Percentiles rank a stretch among this genome's conserved stretches.
These are phyloP conservation scores for Gobionotothen gibberifrons DNA, from an alignment of 2,797 vertebrate species.

Conservation along the genomic window DNA sequence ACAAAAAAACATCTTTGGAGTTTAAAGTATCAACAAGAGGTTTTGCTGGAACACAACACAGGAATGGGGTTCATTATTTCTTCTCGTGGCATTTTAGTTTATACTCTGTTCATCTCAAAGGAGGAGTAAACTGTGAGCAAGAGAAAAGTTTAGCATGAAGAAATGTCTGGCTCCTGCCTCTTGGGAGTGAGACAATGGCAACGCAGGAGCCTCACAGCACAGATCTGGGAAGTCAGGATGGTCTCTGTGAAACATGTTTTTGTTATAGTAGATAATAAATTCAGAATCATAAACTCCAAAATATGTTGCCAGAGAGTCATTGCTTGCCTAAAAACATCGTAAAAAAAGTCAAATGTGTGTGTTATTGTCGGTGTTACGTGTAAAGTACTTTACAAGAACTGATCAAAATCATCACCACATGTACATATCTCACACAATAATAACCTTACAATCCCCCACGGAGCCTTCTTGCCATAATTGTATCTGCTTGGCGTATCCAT, in stretches of 20 bases:
- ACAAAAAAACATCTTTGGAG: constrained; percentile 33
- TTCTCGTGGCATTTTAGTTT: constrained; percentile 54
- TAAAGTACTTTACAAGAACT: constrained; percentile 24
- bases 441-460: constrained; percentile 53
- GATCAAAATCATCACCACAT: constrained; percentile 38
- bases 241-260: constrained; percentile 29
- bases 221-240: constrained; percentile 52
- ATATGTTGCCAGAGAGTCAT: constrained; percentile 34
- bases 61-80: constrained; percentile 61
- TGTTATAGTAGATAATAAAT: constrained; percentile 44
- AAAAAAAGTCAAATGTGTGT: constrained; percentile 16
- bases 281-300: constrained; percentile 46
- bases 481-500: constrained; percentile 66
- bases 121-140: constrained; percentile 66
- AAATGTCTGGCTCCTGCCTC: constrained; percentile 77
- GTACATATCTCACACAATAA: constrained; percentile 35
- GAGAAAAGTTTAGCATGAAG: constrained; percentile 67
- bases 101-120: constrained; percentile 69
- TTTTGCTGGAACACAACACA: constrained; percentile 70
- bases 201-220: constrained; percentile 36
- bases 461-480: constrained; percentile 65
- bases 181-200: constrained; percentile 54
- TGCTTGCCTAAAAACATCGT: constrained; percentile 29
- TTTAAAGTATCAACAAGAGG: constrained; percentile 57
- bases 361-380: constrained; percentile 22